Percentiles rank a stretch among this genome's conserved stretches.
These are phyloP conservation scores for Crossocerus cetratus DNA, from an alignment of 2,888 invertebrate species.

Conservation along the genomic window DNA sequence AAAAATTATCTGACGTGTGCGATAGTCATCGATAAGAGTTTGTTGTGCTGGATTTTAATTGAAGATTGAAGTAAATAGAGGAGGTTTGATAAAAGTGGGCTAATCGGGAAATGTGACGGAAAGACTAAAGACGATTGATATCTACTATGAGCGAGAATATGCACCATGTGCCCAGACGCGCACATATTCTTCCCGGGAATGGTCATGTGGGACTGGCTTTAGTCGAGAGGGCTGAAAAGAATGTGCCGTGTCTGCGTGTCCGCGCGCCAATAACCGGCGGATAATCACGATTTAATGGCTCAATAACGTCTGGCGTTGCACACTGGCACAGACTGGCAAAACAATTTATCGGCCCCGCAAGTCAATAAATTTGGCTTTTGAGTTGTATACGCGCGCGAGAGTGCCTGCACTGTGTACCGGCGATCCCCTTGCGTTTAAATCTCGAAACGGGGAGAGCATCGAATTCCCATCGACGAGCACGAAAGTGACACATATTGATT, in stretches of 20 bases:
- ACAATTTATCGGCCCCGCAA: conserved; percentile 71
- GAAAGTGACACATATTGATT: conserved; percentile 52
- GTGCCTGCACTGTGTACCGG: conserved; percentile 13
- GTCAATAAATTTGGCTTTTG: conserved; percentile 72
- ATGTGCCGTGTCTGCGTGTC: conserved; percentile 57
- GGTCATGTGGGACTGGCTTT: background rate
- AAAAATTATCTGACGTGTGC: too few species aligned
- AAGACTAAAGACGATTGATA: too few species aligned
- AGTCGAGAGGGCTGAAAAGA: conserved; percentile 40
- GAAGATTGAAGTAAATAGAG: too few species aligned
- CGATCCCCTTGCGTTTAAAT: conserved; percentile 37
- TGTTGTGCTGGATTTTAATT: too few species aligned
- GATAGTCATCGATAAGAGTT: too few species aligned
- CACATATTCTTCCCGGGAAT: too few species aligned
- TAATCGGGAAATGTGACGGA: too few species aligned
- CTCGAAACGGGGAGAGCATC: conserved; percentile 38
- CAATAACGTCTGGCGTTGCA: conserved; percentile 69
- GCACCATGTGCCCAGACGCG: too few species aligned
- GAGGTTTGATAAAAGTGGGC: too few species aligned
- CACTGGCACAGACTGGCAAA: conserved; percentile 61
- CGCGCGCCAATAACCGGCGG: conserved; percentile 70
- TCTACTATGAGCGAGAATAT: too few species aligned
- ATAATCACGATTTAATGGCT: conserved; percentile 75
- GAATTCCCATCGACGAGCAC: conserved; percentile 47
- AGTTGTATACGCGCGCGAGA: conserved; percentile 58